A percentile compares a stretch with the other conserved stretches of the same genome.
Conservation (phyloP, 1,140 invertebrate genomes). For the Brachionus angularis region DNA sequence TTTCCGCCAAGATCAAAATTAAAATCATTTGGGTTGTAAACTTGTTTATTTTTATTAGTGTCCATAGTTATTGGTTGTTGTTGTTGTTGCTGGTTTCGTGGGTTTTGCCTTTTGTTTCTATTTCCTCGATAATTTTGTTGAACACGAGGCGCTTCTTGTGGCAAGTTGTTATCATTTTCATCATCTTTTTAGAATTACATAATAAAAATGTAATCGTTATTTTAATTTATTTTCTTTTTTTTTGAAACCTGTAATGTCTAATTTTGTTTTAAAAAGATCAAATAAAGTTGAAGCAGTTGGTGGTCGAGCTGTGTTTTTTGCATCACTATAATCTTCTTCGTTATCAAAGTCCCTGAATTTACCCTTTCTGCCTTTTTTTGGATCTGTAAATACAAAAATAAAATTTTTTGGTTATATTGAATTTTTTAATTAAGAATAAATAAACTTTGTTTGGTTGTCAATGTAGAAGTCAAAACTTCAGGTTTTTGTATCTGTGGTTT, state of each 20-base stretch:
- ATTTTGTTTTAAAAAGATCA: constrained; percentile 15
- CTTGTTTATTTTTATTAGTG: background rate
- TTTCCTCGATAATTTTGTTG: constrained; percentile 7
- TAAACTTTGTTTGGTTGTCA: background rate
- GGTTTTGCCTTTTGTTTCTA: no score
- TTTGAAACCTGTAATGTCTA: constrained; percentile 7
- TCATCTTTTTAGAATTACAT: no score
- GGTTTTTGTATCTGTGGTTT: background rate
- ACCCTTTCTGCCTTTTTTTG: constrained; percentile 15
- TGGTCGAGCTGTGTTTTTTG: constrained; percentile 19
- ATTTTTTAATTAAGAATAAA: no score
- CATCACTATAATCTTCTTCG: constrained; percentile 29
- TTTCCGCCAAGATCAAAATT: background rate
- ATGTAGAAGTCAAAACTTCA: no score
- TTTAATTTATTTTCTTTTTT: no score
- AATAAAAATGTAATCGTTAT: background rate
- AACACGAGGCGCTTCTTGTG: no score
- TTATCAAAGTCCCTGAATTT: constrained; percentile 31
- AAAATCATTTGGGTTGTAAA: constrained; percentile 36
- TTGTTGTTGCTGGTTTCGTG: background rate
- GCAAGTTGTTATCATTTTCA: background rate
- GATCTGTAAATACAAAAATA: background rate
- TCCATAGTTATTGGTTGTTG: background rate
- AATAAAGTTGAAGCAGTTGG: background rate
- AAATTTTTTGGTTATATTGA: no score